Conservation (phyloP, 2,113 vertebrate species). For the Smithornis capensis region DNA sequence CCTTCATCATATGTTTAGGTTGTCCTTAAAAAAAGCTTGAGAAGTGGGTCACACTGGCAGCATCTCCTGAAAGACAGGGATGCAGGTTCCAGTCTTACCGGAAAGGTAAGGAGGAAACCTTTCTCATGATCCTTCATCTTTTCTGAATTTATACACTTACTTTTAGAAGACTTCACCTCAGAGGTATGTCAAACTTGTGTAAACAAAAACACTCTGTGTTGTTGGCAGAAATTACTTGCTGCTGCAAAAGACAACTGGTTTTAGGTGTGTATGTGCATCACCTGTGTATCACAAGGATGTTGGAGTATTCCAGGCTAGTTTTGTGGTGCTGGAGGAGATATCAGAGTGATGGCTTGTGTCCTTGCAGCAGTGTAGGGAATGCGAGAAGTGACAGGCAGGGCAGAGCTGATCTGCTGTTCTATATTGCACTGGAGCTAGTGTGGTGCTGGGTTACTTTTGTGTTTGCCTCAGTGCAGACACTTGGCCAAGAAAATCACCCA, state of each 20-base stretch:
- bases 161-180: background rate
- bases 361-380: background rate
- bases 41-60: background rate
- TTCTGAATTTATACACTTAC: background rate
- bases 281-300: background rate
- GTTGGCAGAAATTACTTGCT: background rate
- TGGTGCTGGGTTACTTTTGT: background rate
- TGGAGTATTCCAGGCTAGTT: background rate
- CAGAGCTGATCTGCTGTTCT: background rate
- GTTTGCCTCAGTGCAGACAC: background rate
- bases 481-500: background rate
- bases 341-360: accelerated
- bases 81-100: background rate
- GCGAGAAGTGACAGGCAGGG: background rate
- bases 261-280: background rate
- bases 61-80: background rate
- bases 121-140: background rate
- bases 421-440: background rate
- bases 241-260: background rate
- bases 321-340: background rate
- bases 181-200: background rate
- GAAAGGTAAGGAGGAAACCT: background rate
- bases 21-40: background rate
- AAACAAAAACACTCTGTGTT: background rate
- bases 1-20: background rate